phyloP scores from a whole-genome alignment of 1,140 invertebrate genomes.

The Papilio polytes region DNA sequence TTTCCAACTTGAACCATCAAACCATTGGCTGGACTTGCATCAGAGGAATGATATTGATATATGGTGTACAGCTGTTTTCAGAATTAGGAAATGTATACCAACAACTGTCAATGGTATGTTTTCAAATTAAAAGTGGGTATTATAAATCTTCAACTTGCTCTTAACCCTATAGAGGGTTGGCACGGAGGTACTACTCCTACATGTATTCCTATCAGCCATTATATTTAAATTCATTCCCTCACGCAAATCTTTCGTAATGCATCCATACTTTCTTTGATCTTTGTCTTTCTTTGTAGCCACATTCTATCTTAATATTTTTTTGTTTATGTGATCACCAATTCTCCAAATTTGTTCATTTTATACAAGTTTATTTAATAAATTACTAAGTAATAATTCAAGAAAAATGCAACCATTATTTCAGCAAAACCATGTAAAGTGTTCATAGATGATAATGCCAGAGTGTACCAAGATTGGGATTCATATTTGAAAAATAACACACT shows the following conservation, averaged over 20 bases:
- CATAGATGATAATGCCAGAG: slow-evolving; percentile 74
- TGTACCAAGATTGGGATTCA: slow-evolving; percentile 72
- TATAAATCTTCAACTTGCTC: too few relatives aligned
- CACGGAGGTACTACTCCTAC: too few relatives aligned
- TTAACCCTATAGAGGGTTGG: too few relatives aligned
- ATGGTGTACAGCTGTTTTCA: slow-evolving; percentile 74
- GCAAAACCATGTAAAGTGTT: slow-evolving; percentile 69
- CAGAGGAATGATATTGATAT: slow-evolving; percentile 67
- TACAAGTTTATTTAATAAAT: background rate
- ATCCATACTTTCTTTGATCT: too few relatives aligned
- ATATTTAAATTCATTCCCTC: too few relatives aligned
- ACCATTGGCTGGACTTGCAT: slow-evolving; percentile 75
- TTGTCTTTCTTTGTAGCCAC: too few relatives aligned
- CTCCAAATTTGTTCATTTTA: too few relatives aligned
- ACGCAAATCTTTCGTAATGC: too few relatives aligned
- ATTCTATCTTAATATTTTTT: too few relatives aligned
- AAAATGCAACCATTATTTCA: slow-evolving; percentile 51
- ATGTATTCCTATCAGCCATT: too few relatives aligned
- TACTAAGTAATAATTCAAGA: background rate
- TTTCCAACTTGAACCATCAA: slow-evolving; percentile 63
- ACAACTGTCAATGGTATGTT: slow-evolving; percentile 67
- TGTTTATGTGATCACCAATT: too few relatives aligned
- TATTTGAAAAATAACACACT: slow-evolving; percentile 70
- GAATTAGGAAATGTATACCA: slow-evolving; percentile 74
- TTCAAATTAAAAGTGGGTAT: background rate